Conservation (phyloP, 1,140 invertebrate species). For the Rhyzopertha dominica region DNA sequence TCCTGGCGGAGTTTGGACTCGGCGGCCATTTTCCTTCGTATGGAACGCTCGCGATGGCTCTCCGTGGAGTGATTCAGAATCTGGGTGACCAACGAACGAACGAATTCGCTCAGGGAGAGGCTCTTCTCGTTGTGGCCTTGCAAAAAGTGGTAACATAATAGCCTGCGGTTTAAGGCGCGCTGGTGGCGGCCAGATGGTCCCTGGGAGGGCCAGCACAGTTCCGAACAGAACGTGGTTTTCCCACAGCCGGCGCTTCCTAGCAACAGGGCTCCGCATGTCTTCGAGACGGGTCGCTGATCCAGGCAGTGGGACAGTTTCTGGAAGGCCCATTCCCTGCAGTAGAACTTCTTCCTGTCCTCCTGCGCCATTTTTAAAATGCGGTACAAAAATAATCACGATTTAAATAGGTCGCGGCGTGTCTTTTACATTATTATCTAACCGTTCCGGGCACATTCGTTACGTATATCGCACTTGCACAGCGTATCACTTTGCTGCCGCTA, state of each 20-base stretch:
- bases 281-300: conserved; percentile 71
- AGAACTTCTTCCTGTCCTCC: conserved; percentile 61
- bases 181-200: conserved; percentile 63
- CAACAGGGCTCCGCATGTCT: conserved; percentile 76
- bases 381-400: conserved; percentile 1
- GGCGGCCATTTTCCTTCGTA: conserved; percentile 33
- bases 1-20: conserved; percentile 19
- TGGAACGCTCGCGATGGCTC: conserved; percentile 40
- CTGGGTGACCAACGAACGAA: conserved; percentile 78
- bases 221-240: conserved; percentile 77
- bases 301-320: conserved; percentile 88
- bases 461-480: too few relatives aligned
- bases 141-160: conserved; percentile 80
- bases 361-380: conserved; percentile 18
- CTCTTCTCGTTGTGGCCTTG: conserved; percentile 59
- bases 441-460: too few relatives aligned
- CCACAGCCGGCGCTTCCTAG: conserved; percentile 87
- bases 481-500: too few relatives aligned
- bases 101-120: conserved; percentile 76
- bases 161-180: conserved; percentile 64
- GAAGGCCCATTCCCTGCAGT: conserved; percentile 91
- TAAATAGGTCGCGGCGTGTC: too few relatives aligned
- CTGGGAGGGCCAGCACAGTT: conserved; percentile 68
- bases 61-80: conserved; percentile 60
- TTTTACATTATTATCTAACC: too few relatives aligned